Conservation (phyloP, 2,797 vertebrate genomes). For the Hylomyscus alleni region DNA sequence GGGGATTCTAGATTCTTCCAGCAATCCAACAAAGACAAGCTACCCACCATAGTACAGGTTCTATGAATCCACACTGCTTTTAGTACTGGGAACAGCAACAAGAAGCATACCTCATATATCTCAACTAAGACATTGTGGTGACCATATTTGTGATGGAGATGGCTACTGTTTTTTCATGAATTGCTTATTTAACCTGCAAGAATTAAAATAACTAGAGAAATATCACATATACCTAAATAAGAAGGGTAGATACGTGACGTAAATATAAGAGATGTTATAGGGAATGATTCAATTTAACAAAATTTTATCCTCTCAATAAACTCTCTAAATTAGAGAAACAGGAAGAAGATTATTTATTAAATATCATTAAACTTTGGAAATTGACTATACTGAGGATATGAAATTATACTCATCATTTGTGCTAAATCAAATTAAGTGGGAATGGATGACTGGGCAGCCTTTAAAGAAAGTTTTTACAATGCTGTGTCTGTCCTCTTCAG, state of each 20-base stretch:
- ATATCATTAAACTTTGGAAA: conserved; percentile 15
- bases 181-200: background rate
- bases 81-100: background rate
- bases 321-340: background rate
- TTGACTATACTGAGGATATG: background rate
- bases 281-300: background rate
- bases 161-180: background rate
- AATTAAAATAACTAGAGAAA: background rate
- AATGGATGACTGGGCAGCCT: background rate
- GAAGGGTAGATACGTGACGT: background rate
- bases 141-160: background rate
- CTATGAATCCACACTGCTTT: background rate
- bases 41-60: background rate
- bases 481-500: background rate
- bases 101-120: background rate
- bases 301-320: background rate
- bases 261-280: background rate
- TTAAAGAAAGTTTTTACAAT: background rate
- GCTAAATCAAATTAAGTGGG: background rate
- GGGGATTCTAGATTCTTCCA: background rate
- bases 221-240: background rate
- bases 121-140: background rate
- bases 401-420: conserved; percentile 27
- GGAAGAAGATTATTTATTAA: conserved; percentile 24
- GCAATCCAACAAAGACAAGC: background rate